Conservation (phyloP, 2,113 vertebrate species). For the Trochalopteron elliotii region DNA sequence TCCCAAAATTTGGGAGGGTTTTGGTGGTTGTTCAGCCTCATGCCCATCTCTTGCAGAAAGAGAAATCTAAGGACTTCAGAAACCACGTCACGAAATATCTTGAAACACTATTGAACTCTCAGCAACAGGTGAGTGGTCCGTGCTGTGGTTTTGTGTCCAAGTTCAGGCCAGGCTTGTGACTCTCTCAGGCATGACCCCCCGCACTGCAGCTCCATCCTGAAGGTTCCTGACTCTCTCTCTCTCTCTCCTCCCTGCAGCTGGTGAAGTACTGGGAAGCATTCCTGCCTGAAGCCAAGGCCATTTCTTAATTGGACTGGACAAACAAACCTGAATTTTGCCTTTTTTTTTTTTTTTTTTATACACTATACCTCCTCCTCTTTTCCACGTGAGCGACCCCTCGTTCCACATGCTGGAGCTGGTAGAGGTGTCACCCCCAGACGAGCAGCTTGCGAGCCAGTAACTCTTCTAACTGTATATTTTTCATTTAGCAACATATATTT, state of each 20-base stretch:
- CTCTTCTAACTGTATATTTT: slow-evolving; percentile 84
- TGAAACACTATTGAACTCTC: slow-evolving; percentile 86
- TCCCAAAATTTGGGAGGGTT: background rate
- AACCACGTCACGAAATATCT: slow-evolving; percentile 89
- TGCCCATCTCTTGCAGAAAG: slow-evolving; percentile 77
- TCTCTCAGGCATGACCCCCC: background rate
- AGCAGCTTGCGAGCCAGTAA: slow-evolving; percentile 53
- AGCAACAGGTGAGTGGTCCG: slow-evolving; percentile 87
- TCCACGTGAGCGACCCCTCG: slow-evolving; percentile 10
- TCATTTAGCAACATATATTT: slow-evolving; percentile 91
- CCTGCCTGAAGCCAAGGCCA: slow-evolving; percentile 96
- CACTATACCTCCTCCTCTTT: slow-evolving; percentile 85
- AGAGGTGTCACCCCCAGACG: slow-evolving; percentile 33
- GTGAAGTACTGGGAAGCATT: slow-evolving; percentile 99
- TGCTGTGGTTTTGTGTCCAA: background rate
- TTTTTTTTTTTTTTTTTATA: slow-evolving; percentile 65
- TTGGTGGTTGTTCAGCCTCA: background rate
- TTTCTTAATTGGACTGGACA: slow-evolving; percentile 80
- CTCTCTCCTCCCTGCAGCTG: slow-evolving; percentile 75
- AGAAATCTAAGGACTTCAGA: slow-evolving; percentile 93
- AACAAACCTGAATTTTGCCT: slow-evolving; percentile 73
- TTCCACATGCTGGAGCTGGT: slow-evolving; percentile 22
- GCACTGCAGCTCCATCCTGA: accelerated
- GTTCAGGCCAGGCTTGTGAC: background rate
- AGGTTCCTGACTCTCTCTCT: background rate